Percentiles rank a stretch among this genome's conserved stretches.
Evolutionary conservation across 2,797 vertebrate species (phyloP).

Genomic region (Diceros bicornis): DNA sequence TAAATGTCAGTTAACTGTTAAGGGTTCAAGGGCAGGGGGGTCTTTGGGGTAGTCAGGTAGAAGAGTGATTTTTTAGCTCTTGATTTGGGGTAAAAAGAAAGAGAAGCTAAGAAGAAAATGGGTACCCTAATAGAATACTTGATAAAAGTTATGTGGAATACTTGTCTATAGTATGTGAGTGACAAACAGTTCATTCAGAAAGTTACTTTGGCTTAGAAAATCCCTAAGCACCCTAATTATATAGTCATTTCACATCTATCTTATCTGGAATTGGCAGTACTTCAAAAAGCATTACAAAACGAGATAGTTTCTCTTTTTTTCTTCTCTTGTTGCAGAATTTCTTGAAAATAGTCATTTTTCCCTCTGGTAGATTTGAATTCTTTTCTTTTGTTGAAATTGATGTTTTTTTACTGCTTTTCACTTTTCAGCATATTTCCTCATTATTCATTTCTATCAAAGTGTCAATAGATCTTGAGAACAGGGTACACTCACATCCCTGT

Average conservation of each 20-base stretch:
- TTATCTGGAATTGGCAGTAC: conserved; percentile 41
- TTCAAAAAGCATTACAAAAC: conserved; percentile 43
- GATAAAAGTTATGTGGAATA: neutral
- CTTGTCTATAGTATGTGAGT: neutral
- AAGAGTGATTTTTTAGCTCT: neutral
- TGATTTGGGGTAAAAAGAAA: neutral
- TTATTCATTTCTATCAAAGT: conserved; percentile 59
- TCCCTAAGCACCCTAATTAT: neutral
- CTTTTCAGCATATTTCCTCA: conserved; percentile 48
- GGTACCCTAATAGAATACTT: neutral
- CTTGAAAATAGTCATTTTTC: conserved; percentile 61
- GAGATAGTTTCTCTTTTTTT: neutral
- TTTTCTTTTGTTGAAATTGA: conserved; percentile 67
- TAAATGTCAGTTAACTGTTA: neutral
- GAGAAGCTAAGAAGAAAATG: neutral
- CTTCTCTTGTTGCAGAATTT: neutral
- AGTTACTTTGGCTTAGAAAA: conserved; percentile 32
- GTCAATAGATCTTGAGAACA: neutral
- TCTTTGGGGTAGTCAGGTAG: neutral
- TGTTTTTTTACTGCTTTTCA: conserved; percentile 46
- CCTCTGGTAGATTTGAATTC: conserved; percentile 60
- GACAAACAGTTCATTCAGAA: conserved; percentile 41
- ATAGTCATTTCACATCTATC: neutral
- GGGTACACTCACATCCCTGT: neutral
- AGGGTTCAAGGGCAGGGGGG: neutral